phyloP scores from a whole-genome alignment of 2,888 invertebrate species.

The Branchipolynoe longqiensis region DNA sequence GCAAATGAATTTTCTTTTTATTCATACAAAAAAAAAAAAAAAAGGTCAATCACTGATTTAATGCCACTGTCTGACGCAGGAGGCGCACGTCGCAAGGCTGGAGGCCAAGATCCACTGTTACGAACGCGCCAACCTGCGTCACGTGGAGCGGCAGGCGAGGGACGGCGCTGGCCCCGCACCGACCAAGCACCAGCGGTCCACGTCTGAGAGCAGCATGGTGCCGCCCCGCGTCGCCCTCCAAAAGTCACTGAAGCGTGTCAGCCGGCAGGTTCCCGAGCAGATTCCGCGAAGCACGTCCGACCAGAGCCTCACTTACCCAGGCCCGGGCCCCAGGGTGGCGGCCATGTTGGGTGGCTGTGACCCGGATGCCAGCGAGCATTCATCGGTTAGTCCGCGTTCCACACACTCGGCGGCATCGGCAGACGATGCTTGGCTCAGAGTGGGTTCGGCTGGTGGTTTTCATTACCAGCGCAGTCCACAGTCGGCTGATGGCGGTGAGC shows the following conservation, averaged over 20 bases:
- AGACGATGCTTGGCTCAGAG: background rate
- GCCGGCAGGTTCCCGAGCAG: background rate
- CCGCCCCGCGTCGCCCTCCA: conserved; percentile 12
- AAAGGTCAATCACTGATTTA: too few relatives aligned
- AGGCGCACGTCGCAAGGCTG: conserved; percentile 71
- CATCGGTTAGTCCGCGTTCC: background rate
- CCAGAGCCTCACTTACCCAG: conserved; percentile 5
- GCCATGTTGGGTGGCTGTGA: conserved; percentile 1
- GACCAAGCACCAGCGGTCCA: background rate
- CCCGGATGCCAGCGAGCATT: background rate
- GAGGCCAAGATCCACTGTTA: conserved; percentile 72
- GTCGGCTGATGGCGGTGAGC: background rate
- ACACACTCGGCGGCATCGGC: conserved; percentile 22
- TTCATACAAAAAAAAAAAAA: too few relatives aligned
- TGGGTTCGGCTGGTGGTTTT: background rate
- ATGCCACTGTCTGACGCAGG: too few relatives aligned
- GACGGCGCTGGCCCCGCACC: background rate
- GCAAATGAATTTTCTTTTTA: too few relatives aligned
- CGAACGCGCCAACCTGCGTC: conserved; percentile 67
- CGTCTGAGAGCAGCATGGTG: conserved; percentile 44
- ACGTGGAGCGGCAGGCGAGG: conserved; percentile 50
- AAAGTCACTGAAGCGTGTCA: conserved; percentile 7
- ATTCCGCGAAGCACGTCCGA: conserved; percentile 39
- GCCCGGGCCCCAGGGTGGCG: background rate
- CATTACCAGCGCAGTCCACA: background rate